Percentiles rank a stretch among this genome's conserved stretches.
These are phyloP conservation scores for Lepus townsendii DNA, from an alignment of 2,797 vertebrate genomes.

Conservation along the genomic window DNA sequence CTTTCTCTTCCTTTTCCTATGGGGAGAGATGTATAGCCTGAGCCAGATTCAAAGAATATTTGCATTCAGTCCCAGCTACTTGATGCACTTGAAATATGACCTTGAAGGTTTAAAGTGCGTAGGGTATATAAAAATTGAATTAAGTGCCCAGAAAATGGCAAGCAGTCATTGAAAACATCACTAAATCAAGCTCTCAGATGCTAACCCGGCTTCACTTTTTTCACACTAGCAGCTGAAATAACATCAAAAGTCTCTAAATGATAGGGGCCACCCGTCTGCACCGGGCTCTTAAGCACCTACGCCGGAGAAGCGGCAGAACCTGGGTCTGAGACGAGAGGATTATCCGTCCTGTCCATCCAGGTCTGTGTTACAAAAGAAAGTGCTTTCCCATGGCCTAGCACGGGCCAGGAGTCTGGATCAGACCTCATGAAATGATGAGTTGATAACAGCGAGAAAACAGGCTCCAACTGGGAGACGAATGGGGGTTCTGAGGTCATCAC, in stretches of 20 bases:
- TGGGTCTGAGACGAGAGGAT: conserved; percentile 65
- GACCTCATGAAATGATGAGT: background rate
- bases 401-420: background rate
- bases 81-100: conserved; percentile 75
- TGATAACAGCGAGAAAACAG: accelerated
- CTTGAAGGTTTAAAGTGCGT: conserved; percentile 72
- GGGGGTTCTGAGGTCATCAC: background rate
- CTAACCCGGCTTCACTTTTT: conserved; percentile 80
- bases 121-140: conserved; percentile 71
- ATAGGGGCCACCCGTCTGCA: conserved; percentile 72
- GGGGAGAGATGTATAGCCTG: conserved; percentile 55
- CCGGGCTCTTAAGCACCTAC: conserved; percentile 75
- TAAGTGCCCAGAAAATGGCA: conserved; percentile 78
- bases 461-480: conserved; percentile 19
- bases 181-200: conserved; percentile 82
- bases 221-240: conserved; percentile 86
- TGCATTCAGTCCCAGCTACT: conserved; percentile 78
- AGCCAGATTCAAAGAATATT: conserved; percentile 82
- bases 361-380: conserved; percentile 48
- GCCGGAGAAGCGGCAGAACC: conserved; percentile 66
- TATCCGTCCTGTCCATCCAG: conserved; percentile 67
- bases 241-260: conserved; percentile 80
- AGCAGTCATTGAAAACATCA: conserved; percentile 76
- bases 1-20: conserved; percentile 80
- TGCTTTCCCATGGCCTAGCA: conserved; percentile 33